Evolutionary conservation across 2,113 vertebrate species (phyloP), one percentile per base, ranked within the genome.

Genomic region (Oxyura jamaicensis): DNA sequence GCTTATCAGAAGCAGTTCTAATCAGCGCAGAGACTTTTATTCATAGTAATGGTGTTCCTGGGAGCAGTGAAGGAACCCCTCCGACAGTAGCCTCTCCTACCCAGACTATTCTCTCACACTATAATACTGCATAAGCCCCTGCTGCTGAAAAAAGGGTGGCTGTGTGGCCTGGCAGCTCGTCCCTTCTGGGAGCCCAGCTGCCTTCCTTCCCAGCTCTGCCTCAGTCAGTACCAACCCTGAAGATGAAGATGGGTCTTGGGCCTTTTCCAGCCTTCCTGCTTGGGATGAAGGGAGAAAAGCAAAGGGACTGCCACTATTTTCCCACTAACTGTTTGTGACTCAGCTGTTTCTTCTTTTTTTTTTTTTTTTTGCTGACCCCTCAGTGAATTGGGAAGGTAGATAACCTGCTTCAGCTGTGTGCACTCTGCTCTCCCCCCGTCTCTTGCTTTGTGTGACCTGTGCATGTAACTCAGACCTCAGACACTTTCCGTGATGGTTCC

Each of bases 321-420:
- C 53, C 93, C 67, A 36, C 78, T 96, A 90, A 97, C 80, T 14
- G 59, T 89, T 95, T 94, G 63, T 66, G 76, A 96, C 52, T 97
- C 86, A 96, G 95, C 76, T 95, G 19, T 96, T n/a, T 96, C 94
- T 97, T 88, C 95, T 92, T 91, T 79, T 50, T 35, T 44, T 79
- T 50, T 35, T 44, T 36, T 88, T 94, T 95, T 95, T 96, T 92
- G 96, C 96, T 96, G 97, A 93, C 96, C 82, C 96, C 91, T 89
- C 97, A 97, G 97, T 94, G 97, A 97, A 94, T 89, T 97, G 95
- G 97, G 97, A 97, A 97, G 97, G 97, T 97, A 97, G 97, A 97
- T 97, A 96, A 97, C 46, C 83, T 93, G 95, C 94, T 97, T 97
- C 92, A 85, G 73, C 95, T 97, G 39, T 96, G 93, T 95, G 93